These are phyloP conservation scores for Phymanthus crucifer DNA, from an alignment of 92 coral and sea anemone genomes.

Conservation along the genomic window DNA sequence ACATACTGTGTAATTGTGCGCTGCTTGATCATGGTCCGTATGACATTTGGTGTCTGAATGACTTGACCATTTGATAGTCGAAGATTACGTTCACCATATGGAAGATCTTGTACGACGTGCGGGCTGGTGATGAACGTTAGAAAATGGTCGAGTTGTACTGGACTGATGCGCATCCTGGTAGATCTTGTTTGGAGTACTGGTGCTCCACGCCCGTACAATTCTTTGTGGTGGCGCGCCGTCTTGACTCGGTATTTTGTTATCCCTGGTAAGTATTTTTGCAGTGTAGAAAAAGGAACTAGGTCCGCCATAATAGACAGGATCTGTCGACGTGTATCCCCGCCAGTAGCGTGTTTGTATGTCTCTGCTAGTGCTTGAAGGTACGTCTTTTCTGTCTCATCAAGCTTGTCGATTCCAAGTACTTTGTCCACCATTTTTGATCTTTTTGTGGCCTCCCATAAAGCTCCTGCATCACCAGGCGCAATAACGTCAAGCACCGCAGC, in stretches of 20 bases:
- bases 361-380: slow-evolving; percentile 32
- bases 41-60: slow-evolving; percentile 35
- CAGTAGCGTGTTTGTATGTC: slow-evolving; percentile 25
- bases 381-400: slow-evolving; percentile 19
- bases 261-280: slow-evolving; percentile 29
- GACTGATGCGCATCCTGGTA: slow-evolving; percentile 33
- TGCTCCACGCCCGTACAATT: slow-evolving; percentile 37
- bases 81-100: slow-evolving; percentile 27
- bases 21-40: slow-evolving; percentile 29
- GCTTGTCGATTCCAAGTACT: slow-evolving; percentile 19
- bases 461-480: slow-evolving; percentile 53
- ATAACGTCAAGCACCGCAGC: slow-evolving; percentile 32
- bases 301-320: slow-evolving; percentile 45
- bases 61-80: slow-evolving; percentile 15
- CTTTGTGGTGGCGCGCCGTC: slow-evolving; percentile 33
- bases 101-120: slow-evolving; percentile 34
- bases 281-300: slow-evolving; percentile 19
- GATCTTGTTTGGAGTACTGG: slow-evolving; percentile 16
- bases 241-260: slow-evolving; percentile 32
- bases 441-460: slow-evolving; percentile 33
- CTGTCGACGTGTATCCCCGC: slow-evolving; percentile 43
- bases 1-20: slow-evolving; percentile 24
- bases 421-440: slow-evolving; percentile 30
- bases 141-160: slow-evolving; percentile 35
- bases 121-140: slow-evolving; percentile 38